A percentile compares a stretch with the other conserved stretches of the same genome.
Evolutionary conservation across 2,113 vertebrate species (phyloP).

Genomic region (Thamnaconus septentrionalis): DNA sequence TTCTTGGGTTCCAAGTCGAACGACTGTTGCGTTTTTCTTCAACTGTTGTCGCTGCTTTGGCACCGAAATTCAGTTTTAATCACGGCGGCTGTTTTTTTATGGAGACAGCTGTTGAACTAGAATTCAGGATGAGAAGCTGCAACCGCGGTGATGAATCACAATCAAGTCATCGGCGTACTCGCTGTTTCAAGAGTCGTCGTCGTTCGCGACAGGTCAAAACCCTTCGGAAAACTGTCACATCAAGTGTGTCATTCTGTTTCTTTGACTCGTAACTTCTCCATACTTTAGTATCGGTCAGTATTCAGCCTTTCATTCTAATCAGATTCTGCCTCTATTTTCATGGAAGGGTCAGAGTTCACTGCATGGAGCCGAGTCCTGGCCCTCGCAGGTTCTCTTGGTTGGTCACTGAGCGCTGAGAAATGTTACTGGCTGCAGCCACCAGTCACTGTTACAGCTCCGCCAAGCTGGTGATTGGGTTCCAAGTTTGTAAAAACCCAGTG

Average conservation of each 20-base stretch:
- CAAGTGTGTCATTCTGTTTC: too few relatives aligned
- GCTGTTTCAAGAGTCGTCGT: too few relatives aligned
- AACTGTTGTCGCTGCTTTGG: constrained; percentile 10
- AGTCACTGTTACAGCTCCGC: constrained; percentile 26
- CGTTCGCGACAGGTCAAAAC: too few relatives aligned
- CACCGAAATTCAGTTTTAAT: constrained; percentile 7
- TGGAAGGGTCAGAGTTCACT: constrained; percentile 6
- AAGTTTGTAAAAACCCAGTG: background rate
- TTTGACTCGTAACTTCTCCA: too few relatives aligned
- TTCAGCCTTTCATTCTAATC: background rate
- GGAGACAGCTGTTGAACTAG: too few relatives aligned
- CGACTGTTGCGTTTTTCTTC: background rate
- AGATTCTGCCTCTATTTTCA: background rate
- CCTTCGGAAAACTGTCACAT: too few relatives aligned
- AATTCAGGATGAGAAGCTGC: too few relatives aligned
- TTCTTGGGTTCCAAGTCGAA: background rate
- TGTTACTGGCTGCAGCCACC: constrained; percentile 23
- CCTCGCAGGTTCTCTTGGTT: constrained; percentile 18
- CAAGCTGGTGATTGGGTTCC: background rate
- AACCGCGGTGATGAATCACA: too few relatives aligned
- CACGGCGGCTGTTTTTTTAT: too few relatives aligned
- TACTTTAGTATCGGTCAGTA: background rate
- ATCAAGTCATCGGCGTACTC: too few relatives aligned
- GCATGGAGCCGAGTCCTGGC: constrained; percentile 46
- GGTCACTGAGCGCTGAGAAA: constrained; percentile 15